Evolutionary conservation across 2,113 vertebrate species (phyloP).

Genomic region (Acrocephalus kingi): DNA sequence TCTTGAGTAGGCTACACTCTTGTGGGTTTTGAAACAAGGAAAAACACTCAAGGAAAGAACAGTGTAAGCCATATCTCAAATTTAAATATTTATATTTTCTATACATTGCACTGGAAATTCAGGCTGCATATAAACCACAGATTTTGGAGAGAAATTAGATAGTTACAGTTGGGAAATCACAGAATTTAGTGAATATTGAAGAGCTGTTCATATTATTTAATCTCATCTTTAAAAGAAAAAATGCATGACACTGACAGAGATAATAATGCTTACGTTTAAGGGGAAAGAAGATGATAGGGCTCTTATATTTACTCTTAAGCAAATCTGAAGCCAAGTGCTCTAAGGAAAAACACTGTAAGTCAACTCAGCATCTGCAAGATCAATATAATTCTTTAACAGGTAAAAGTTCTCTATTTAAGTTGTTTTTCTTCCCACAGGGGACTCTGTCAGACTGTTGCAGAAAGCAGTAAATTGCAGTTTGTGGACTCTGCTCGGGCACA

Average conservation of each 20-base stretch:
- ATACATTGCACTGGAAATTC: not conserved
- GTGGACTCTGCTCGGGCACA: conserved; percentile 14
- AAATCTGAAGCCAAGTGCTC: conserved; percentile 33
- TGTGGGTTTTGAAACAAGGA: conserved; percentile 34
- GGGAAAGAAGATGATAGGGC: not conserved
- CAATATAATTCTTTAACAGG: conserved; percentile 51
- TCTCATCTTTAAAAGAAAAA: not conserved
- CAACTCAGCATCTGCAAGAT: conserved; percentile 51
- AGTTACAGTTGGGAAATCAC: not conserved
- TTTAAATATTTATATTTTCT: conserved; percentile 41
- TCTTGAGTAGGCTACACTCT: not conserved
- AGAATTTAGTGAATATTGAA: not conserved
- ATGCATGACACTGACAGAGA: not conserved
- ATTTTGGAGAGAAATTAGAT: not conserved
- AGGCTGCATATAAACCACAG: not conserved
- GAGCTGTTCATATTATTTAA: not conserved
- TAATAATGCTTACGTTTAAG: not conserved
- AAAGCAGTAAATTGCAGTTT: conserved; percentile 62
- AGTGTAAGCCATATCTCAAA: not conserved
- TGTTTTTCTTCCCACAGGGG: conserved; percentile 14
- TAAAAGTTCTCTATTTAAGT: conserved; percentile 28
- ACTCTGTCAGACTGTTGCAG: conserved; percentile 20
- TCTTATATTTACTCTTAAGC: conserved; percentile 25
- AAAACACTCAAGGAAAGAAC: conserved; percentile 3
- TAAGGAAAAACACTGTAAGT: conserved; percentile 40